Evolutionary conservation across 2,797 vertebrate species (phyloP).

Genomic region (Antrozous pallidus): DNA sequence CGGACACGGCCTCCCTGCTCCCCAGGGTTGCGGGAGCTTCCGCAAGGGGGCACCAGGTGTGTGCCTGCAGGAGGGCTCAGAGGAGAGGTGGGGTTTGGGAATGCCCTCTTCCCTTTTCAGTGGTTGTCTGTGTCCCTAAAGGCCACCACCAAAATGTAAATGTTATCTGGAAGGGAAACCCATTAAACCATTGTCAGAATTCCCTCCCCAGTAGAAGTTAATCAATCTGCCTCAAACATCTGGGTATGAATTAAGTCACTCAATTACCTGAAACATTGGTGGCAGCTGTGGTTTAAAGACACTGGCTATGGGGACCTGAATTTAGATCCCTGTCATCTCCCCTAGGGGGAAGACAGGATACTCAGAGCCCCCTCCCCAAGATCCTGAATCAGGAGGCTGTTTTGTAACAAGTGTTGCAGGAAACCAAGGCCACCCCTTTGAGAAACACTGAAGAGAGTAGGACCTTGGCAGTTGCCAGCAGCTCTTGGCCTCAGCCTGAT

Average conservation of each 20-base stretch:
- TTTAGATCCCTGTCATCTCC: background rate
- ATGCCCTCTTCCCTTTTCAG: background rate
- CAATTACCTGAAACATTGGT: background rate
- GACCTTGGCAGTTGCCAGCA: background rate
- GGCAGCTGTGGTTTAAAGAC: background rate
- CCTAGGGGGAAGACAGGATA: background rate
- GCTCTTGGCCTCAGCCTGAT: background rate
- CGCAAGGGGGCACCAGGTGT: background rate
- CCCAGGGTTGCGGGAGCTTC: accelerated
- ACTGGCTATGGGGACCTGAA: background rate
- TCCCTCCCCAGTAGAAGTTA: background rate
- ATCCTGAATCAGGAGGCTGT: background rate
- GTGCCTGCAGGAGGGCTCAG: too few species aligned
- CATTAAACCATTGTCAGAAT: background rate
- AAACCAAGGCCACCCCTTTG: background rate
- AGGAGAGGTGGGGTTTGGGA: background rate
- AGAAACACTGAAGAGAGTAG: background rate
- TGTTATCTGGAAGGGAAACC: background rate
- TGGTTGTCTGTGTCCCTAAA: background rate
- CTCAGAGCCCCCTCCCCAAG: background rate
- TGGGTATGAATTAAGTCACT: constrained; percentile 19
- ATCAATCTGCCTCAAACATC: constrained; percentile 34
- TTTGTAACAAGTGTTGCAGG: background rate
- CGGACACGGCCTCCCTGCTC: background rate
- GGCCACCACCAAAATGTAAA: background rate